Base-by-base conservation (phyloP, 2,888 invertebrate species). In the Chaitophorus viminalis region DNA sequence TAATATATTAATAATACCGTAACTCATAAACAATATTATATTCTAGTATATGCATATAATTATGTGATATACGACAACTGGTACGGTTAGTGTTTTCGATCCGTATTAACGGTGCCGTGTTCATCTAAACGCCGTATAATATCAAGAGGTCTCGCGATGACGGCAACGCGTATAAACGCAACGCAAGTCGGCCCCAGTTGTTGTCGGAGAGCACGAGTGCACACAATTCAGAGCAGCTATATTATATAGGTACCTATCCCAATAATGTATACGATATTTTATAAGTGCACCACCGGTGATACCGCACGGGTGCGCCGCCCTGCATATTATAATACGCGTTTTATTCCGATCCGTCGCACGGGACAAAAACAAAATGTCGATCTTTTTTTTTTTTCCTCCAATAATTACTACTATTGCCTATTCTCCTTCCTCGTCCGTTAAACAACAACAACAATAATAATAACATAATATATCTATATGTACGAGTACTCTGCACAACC, bases 281-380 rank as follows among this genome's bases (percentile, higher is more conserved):
- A 29, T 68, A 70, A 65, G 52, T 18, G 72, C 60, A 33, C 29
- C 60, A 33, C 29, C 33, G 76, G 68, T 52, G 76, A 68, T 75
- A 76, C n/a, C n/a, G n/a, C n/a, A n/a, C 39, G 76, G 76, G 85
- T 85, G 85, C 29, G 39, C 17, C 31, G 52, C 85, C 77, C 75
- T 39, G 46, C 46, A 8, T 18, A 18, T 0, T 9, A 31, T 31
- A 33, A 36, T 29, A 81, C 39, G 33, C n/a, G 85, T 68, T 85
- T 85, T 52, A 39, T 84, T 39, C 60, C 36, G 36, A 84, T 76
- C 39, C 33, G 65, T n/a, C 11, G 6, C 33, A 0, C 29, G 31
- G 39, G 68, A 85, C 84, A 85, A 85, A 77, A 85, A 52, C 33
- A n/a, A 52, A n/a, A 11, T 77, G 77, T 85, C 21, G 39, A 60